Evolutionary conservation across 2,888 invertebrate genomes (phyloP).

Genomic region (Adelphocoris suturalis): DNA sequence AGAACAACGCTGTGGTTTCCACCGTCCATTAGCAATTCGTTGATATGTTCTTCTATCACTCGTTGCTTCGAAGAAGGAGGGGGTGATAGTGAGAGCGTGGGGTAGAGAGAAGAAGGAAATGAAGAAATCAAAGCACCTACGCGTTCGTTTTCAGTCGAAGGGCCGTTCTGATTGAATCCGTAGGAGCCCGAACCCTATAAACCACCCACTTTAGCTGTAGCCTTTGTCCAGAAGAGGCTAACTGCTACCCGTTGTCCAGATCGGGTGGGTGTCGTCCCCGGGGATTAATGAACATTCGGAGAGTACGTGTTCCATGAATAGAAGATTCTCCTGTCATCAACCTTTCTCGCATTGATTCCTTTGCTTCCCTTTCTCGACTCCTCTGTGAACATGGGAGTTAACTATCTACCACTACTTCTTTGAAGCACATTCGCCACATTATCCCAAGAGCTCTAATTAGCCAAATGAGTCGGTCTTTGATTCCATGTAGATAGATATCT

Average conservation of each 20-base stretch:
- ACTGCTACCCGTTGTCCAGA: not conserved
- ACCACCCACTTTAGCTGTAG: conserved; percentile 5
- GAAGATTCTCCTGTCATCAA: conserved; percentile 30
- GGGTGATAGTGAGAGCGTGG: no score
- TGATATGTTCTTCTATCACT: no score
- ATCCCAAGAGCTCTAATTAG: not conserved
- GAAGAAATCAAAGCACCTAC: not conserved
- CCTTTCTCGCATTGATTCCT: conserved; percentile 20
- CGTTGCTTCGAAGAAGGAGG: no score
- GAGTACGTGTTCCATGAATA: conserved; percentile 23
- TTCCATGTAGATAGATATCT: not conserved
- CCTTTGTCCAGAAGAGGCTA: not conserved
- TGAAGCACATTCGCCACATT: not conserved
- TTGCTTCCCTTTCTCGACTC: not conserved
- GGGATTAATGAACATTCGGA: conserved; percentile 14
- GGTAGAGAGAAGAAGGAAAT: no score
- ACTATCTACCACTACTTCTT: not conserved
- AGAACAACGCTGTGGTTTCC: no score
- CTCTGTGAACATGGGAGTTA: not conserved
- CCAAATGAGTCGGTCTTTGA: not conserved
- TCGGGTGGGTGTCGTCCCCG: conserved; percentile 22
- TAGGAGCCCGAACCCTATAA: not conserved
- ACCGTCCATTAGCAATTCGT: no score
- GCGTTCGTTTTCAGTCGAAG: not conserved
- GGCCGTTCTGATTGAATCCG: not conserved